Evolutionary conservation across 2,113 vertebrate genomes (phyloP), one percentile per base, ranked within the genome.

Genomic region (Siphamia tubifer): DNA sequence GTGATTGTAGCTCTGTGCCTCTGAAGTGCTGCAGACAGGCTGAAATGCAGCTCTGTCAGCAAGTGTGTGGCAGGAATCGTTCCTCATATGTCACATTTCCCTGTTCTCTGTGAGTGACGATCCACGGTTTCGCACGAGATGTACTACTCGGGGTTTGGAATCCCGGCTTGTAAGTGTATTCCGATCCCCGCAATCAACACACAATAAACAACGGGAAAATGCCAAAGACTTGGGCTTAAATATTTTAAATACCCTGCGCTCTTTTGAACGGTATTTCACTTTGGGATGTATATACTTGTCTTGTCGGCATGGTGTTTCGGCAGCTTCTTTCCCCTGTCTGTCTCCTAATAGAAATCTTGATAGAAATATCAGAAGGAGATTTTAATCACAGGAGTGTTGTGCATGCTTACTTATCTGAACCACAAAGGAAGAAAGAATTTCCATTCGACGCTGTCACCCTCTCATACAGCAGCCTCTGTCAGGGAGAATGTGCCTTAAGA

Each of bases 301-400:
- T 80, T 60, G 67, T 78, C 82, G 78, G 80, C 83, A 72, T 89
- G 91, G 86, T 92, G 74, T 91, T 91, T 67, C 93, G 94, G 93
- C 94, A 94, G 91, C 84, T 90, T 84, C 79, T 56, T 66, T 60
- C 78, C 88, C 78, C 92, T 91, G 94, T 91, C 93, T 94, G 92
- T 93, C 90, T 91, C 87, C 80, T 94, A 94, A 93, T 92, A 91
- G 91, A 94, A 94, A 94, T 94, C 91, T 94, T 96, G 94, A 95
- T 95, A 95, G 95, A 95, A 95, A 94, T 95, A 96, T 96, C 95
- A 95, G 91, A 96, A 91, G 89, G 93, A 95, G 94, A 95, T 95
- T 95, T 94, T 98, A 96, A 98, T 97, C 95, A 96, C 93, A 96
- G 92, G 91, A 92, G 94, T 94, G 94, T 92, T 92, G 93, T 93